These are phyloP conservation scores for Apodemus sylvaticus DNA, from an alignment of 2,113 vertebrate species.

Conservation along the genomic window DNA sequence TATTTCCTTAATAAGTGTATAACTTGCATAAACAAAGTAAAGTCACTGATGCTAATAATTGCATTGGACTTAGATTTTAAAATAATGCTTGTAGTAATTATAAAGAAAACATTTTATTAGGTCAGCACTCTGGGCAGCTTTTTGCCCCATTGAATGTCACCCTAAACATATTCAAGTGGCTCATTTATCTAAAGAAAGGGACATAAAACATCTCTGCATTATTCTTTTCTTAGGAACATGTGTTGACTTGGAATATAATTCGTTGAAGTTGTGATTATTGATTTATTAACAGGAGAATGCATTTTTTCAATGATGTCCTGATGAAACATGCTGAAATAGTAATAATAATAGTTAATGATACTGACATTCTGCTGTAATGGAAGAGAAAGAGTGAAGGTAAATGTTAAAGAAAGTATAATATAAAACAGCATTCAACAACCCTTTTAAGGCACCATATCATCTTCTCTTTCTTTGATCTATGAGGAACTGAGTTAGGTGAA, in stretches of 20 bases:
- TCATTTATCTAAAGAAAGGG: background rate
- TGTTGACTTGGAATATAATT: conserved; percentile 49
- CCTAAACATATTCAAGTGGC: background rate
- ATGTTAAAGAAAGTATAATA: background rate
- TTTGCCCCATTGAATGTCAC: background rate
- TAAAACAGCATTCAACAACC: background rate
- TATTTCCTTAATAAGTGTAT: conserved; percentile 56
- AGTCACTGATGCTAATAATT: background rate
- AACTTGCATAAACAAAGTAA: conserved; percentile 38
- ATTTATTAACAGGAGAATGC: conserved; percentile 45
- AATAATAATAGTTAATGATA: conserved; percentile 56
- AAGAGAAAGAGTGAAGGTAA: conserved; percentile 10
- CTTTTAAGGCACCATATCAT: background rate
- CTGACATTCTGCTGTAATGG: background rate
- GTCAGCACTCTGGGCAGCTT: background rate
- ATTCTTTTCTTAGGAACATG: background rate
- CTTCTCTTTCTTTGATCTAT: background rate
- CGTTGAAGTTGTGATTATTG: conserved; percentile 49
- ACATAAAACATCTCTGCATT: background rate
- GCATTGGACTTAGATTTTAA: conserved; percentile 6
- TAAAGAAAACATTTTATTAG: background rate
- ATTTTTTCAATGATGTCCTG: conserved; percentile 53
- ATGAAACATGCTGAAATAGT: conserved; percentile 35
- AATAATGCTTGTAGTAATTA: background rate
- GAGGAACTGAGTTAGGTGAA: background rate